Conservation (phyloP, 2,797 vertebrate species). For the Acridotheres tristis region DNA sequence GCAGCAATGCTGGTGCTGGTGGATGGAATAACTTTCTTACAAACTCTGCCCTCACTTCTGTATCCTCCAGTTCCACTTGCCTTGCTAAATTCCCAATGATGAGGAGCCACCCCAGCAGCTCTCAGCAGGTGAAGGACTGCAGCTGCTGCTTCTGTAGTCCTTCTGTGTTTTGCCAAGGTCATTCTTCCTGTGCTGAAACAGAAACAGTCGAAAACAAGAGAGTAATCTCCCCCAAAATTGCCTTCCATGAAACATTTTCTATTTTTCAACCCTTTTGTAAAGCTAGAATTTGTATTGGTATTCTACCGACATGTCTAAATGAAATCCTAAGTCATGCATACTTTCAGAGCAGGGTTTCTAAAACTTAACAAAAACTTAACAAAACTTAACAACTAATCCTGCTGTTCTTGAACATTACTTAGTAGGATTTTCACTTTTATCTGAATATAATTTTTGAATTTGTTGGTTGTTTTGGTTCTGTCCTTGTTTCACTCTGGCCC, state of each 20-base stretch:
- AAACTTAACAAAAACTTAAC: not conserved
- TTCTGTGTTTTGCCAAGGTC: not conserved
- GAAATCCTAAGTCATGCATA: accelerated
- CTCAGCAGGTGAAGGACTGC: not conserved
- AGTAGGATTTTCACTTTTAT: not conserved
- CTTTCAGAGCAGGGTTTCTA: not conserved
- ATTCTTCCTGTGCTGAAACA: not conserved
- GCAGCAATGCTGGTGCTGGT: not conserved
- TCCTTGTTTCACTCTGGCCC: not conserved
- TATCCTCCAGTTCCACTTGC: not conserved
- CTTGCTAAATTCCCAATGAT: not conserved
- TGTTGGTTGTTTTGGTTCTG: not conserved
- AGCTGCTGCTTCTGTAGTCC: not conserved
- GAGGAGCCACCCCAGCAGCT: not conserved
- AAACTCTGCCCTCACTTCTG: not conserved
- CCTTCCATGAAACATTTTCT: not conserved
- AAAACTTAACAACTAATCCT: not conserved
- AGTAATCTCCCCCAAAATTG: not conserved
- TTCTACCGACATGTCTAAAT: not conserved
- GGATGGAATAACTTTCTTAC: not conserved
- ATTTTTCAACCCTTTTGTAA: not conserved
- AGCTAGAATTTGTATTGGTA: not conserved
- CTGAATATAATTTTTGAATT: not conserved
- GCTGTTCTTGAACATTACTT: not conserved
- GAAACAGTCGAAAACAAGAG: not conserved